Percentiles rank a stretch among this genome's conserved stretches.
Evolutionary conservation across 2,888 invertebrate species (phyloP).

Genomic region (Acanthosepion esculentum): DNA sequence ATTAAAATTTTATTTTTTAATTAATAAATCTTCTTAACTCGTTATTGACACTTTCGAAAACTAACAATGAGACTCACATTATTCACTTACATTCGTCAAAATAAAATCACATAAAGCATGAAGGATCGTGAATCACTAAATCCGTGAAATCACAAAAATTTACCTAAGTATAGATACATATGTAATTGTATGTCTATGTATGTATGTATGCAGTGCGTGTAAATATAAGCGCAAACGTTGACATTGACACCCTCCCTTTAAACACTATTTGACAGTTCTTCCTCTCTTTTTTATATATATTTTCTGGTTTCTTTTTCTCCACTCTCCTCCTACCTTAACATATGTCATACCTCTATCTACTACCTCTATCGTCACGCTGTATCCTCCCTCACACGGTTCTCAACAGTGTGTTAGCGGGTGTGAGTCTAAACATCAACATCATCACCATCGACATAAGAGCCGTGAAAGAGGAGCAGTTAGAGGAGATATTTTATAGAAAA

Average conservation of each 20-base stretch:
- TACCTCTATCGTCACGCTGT: not conserved
- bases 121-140: not conserved
- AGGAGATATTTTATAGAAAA: not conserved
- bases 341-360: not conserved
- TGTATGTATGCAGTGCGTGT: not conserved
- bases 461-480: not conserved
- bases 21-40: no score
- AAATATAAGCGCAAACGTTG: not conserved
- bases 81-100: no score
- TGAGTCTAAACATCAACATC: not conserved
- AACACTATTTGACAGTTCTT: not conserved
- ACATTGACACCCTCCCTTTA: constrained; percentile 25
- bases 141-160: no score
- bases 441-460: not conserved
- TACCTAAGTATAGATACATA: not conserved
- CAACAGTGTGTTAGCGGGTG: not conserved
- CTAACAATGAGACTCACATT: no score
- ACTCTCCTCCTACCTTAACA: not conserved
- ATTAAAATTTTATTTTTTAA: no score
- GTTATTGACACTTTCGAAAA: no score
- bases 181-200: not conserved
- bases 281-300: not conserved
- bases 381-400: not conserved
- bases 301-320: not conserved
- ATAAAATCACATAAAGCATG: no score